A percentile compares a stretch with the other conserved stretches of the same genome.
Evolutionary conservation across 2,113 vertebrate species (phyloP).

Genomic region (Amphiprion percula): DNA sequence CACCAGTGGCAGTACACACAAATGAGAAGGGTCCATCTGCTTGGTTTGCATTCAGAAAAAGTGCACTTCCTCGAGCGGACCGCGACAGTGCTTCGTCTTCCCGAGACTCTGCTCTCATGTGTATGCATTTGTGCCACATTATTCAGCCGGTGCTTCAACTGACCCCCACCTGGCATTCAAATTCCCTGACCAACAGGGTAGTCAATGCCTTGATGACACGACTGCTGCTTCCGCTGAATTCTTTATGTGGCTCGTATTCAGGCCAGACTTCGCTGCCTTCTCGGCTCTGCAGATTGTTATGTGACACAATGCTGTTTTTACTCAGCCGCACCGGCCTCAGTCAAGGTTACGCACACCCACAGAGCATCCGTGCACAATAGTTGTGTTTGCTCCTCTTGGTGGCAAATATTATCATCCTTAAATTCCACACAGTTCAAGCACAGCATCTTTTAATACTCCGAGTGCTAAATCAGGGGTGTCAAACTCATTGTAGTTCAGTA

Average conservation of each 20-base stretch:
- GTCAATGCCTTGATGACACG: constrained; percentile 85
- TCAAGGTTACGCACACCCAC: constrained; percentile 26
- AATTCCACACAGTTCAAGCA: constrained; percentile 26
- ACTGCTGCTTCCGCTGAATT: constrained; percentile 84
- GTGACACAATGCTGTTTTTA: constrained; percentile 55
- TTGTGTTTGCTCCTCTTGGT: background rate
- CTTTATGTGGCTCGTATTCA: constrained; percentile 81
- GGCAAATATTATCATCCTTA: constrained; percentile 4
- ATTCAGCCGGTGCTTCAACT: constrained; percentile 87
- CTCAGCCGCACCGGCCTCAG: constrained; percentile 1
- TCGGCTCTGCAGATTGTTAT: constrained; percentile 66
- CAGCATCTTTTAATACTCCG: constrained; percentile 17
- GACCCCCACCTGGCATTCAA: constrained; percentile 90
- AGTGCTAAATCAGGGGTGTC: too few relatives aligned
- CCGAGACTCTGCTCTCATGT: constrained; percentile 82
- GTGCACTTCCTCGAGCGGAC: constrained; percentile 81
- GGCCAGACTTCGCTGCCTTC: constrained; percentile 62
- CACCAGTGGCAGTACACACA: constrained; percentile 80
- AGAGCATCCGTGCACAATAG: background rate
- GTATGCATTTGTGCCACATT: constrained; percentile 88
- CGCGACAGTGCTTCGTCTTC: constrained; percentile 62
- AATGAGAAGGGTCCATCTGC: constrained; percentile 85
- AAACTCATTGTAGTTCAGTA: too few relatives aligned
- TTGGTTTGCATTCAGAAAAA: constrained; percentile 79
- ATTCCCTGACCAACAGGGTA: constrained; percentile 87